Evolutionary conservation across 2,113 vertebrate genomes (phyloP), one percentile per base, ranked within the genome.

Genomic region (Cyrtonyx montezumae): DNA sequence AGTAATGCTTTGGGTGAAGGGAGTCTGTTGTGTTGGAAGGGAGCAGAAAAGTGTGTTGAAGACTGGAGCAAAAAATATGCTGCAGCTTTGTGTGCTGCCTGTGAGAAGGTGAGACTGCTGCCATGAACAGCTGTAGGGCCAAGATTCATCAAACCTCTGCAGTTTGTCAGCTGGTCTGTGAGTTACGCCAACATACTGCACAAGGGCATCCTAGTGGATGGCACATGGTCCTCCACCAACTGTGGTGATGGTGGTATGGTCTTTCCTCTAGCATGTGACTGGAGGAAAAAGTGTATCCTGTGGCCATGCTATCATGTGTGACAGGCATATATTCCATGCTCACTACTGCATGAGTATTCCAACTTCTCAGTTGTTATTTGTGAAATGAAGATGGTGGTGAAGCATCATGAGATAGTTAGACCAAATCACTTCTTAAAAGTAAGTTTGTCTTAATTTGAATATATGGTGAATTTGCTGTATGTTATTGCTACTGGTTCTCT

Each of bases 141-240:
- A 43, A 85, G 68, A 63, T 61, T 81, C 56, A 78, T 34, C 76
- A 70, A 89, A 82, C 26, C 45, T 79, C 62, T 61, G 4, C 81
- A 84, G 67, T 49, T 82, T 89, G 89, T 71, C 71, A 91, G 67
- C 61, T 86, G 71, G 48, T 86, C 67, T 67, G 42, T 62, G 69
- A 80, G 45, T 71, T 80, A 62, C 34, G 23, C 45, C 30, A 76
- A 28, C 0, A 0, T 81, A 49, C 84, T 73, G 63, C 22, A 77
- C 34, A 42, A 28, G 79, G 65, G 30, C 45, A n/a, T 71, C 51
- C 17, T 76, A 12, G 9, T 88, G 37, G 65, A 71, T 86, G 68
- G 55, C 32, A 59, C 4, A 0, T 59, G 30, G 46, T 90, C 48
- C 18, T 91, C 7, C 2, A 89, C 30, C 49, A 67, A 0, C 49